Evolutionary conservation across 2,888 invertebrate genomes (phyloP), one percentile per base, ranked within the genome.

Genomic region (Ophioninae sp.): DNA sequence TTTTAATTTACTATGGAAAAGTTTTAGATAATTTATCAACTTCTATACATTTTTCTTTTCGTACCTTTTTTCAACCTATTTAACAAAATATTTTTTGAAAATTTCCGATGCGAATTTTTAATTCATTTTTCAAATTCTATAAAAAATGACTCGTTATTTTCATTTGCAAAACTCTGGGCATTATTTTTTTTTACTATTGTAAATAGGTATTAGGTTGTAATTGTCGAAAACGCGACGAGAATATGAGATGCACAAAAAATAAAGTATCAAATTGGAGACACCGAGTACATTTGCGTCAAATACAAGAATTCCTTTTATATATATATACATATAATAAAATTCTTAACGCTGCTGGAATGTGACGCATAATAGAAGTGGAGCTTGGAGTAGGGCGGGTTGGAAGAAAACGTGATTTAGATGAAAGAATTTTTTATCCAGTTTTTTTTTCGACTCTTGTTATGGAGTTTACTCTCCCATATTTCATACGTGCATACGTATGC

Each of bases 361-460:
- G 17, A 50, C 7, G 56, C 62, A n/a, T 56, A 57, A 37, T n/a
- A 7, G 39, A 3, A 70, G 65, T 44, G 81, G 67, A 72, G 76
- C 67, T 67, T 62, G 61, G 20, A 77, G 72, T 62, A 68, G 44
- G 68, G 59, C 39, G 17, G 17, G 23, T 30, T n/a, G 23, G 41
- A 76, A 67, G 67, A 41, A 68, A 83, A 72, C 72, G 76, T 73
- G 75, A 75, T 62, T 67, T 64, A 44, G 56, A 70, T 69, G 75
- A 62, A 64, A 76, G 72, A 72, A 83, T 72, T 73, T 74, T 83
- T 83, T 68, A 77, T 73, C 62, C 30, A 67, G 73, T 73, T 73
- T 83, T 80, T 73, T 83, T 80, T 69, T 77, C 76, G 57, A 73
- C 50, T 39, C 65, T 37, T 62, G 70, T 44, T 68, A 67, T 59